Percentiles rank a stretch among this genome's conserved stretches.
These are phyloP conservation scores for Siphamia tubifer DNA, from an alignment of 2,113 vertebrate genomes.

Conservation along the genomic window DNA sequence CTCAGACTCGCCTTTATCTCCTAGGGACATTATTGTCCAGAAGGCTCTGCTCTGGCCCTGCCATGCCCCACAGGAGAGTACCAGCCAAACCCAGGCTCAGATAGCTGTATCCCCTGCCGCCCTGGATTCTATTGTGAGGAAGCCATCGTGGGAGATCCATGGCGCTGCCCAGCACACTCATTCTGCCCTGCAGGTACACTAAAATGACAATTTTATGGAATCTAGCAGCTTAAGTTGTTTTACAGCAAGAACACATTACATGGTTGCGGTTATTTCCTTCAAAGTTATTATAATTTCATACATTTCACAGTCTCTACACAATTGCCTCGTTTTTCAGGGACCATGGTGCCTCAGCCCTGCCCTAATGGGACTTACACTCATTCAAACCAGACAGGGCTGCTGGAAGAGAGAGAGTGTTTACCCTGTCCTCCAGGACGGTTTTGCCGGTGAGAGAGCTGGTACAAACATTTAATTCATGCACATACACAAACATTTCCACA, in stretches of 20 bases:
- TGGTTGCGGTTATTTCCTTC: neutral
- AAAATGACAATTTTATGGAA: neutral
- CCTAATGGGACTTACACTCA: conserved; percentile 88
- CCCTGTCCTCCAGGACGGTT: conserved; percentile 87
- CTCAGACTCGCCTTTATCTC: neutral
- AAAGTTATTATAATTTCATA: neutral
- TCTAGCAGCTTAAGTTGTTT: neutral
- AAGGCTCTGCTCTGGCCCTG: conserved; percentile 77
- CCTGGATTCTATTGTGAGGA: conserved; percentile 90
- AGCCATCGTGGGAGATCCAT: conserved; percentile 76
- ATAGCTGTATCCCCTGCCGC: conserved; percentile 83
- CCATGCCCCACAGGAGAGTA: conserved; percentile 85
- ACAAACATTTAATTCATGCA: neutral
- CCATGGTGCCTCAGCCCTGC: conserved; percentile 80
- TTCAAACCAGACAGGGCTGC: conserved; percentile 76
- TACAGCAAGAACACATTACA: neutral
- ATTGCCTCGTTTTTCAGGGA: conserved; percentile 71
- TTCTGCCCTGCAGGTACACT: conserved; percentile 88
- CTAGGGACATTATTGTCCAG: conserved; percentile 88
- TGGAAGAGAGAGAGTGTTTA: conserved; percentile 83
- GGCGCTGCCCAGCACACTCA: conserved; percentile 83
- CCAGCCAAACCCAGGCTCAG: conserved; percentile 84
- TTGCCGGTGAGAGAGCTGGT: conserved; percentile 72
- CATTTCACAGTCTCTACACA: neutral
- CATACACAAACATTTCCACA: neutral